Conservation (phyloP, 2,113 vertebrate genomes). For the Engraulis encrasicolus region DNA sequence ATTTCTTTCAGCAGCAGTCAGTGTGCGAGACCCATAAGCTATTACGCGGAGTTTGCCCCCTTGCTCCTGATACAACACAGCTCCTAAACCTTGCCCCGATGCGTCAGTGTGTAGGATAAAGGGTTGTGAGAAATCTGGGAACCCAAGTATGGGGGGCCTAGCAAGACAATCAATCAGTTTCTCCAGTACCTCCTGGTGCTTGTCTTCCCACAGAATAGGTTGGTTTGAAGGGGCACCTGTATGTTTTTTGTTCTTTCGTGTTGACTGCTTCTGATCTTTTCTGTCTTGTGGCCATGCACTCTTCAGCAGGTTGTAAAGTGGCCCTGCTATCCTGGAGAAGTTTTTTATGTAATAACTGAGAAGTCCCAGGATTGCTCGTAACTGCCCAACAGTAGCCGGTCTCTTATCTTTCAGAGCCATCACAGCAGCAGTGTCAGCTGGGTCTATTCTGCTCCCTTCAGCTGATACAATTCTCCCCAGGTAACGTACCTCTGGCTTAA, state of each 20-base stretch:
- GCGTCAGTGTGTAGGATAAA: background rate
- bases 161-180: background rate
- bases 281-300: background rate
- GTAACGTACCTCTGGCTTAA: background rate
- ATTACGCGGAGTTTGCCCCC: background rate
- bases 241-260: too few species aligned
- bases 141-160: background rate
- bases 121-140: background rate
- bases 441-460: background rate
- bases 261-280: background rate
- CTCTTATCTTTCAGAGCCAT: background rate
- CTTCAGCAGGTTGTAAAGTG: background rate
- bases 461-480: background rate
- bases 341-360: background rate
- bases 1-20: slow-evolving; percentile 24
- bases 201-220: slow-evolving; percentile 7
- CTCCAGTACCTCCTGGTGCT: background rate
- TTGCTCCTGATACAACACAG: background rate
- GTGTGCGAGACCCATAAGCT: slow-evolving; percentile 20
- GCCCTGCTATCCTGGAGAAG: background rate
- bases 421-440: background rate
- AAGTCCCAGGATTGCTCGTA: background rate
- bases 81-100: background rate
- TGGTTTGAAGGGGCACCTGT: background rate
- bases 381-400: background rate